Evolutionary conservation across 2,888 invertebrate genomes (phyloP), one percentile per base, ranked within the genome.

Genomic region (Cheilosia vernalis): DNA sequence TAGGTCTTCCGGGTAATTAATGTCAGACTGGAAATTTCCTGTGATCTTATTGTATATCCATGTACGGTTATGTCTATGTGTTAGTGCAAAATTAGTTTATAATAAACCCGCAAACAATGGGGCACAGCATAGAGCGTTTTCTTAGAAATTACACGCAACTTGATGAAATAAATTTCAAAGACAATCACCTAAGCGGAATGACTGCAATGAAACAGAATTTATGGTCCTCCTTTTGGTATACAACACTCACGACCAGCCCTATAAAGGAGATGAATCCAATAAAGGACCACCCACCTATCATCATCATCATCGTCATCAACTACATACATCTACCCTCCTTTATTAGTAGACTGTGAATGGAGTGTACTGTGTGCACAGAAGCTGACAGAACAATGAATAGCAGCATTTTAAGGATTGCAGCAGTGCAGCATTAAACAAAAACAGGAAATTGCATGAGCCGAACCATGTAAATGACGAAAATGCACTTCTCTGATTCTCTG

Each of bases 401-500:
- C 76, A 67, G 53, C 76, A 76, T 85, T 47, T 81, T 81, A 67
- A 81, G 81, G 72, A 77, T 74, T 69, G 40, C 67, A 66, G 72
- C 56, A 77, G 74, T 69, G 40, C 67, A 66, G 72, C 56, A 37
- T 55, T 66, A 56, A 81, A 81, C 81, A 81, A 83, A 85, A 81
- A 76, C 85, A 77, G 81, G 81, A 85, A 85, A 81, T 85, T 85
- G 76, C 81, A 81, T 81, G 66, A 77, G 67, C 76, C 85, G 81
- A 81, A 47, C 81, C 85, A 85, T 85, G 85, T 85, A 81, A 85
- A 85, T 81, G 85, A 81, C 69, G 72, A 85, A 77, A 76, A 70
- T 76, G 81, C 61, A 85, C 67, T 76, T 72, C 30, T 42, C 42
- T 70, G 58, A 37, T 55, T 49, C 81, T 56, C 24, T 37, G 3